phyloP scores from a whole-genome alignment of 2,797 vertebrate species.

The Sparus aurata region DNA sequence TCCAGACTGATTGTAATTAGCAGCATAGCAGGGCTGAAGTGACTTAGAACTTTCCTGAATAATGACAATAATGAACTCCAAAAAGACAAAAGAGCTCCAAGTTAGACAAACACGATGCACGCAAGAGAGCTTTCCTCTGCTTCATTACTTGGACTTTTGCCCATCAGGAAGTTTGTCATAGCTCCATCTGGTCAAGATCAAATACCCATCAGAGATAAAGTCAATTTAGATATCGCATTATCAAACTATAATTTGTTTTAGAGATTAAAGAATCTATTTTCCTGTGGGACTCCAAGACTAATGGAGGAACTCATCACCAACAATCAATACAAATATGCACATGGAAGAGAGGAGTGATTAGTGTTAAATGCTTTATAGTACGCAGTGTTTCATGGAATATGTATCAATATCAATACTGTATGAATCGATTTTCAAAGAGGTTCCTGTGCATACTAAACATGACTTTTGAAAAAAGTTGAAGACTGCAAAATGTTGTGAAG shows the following conservation, averaged over 20 bases:
- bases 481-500: background rate
- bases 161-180: constrained; percentile 11
- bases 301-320: constrained; percentile 37
- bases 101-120: background rate
- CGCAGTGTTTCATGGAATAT: background rate
- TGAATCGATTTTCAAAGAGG: background rate
- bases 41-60: constrained; percentile 8
- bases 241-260: constrained; percentile 50
- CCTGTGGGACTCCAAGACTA: constrained; percentile 34
- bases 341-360: background rate
- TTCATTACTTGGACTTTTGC: constrained; percentile 1
- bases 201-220: constrained; percentile 33
- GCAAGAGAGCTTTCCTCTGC: too few species aligned
- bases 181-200: constrained; percentile 39
- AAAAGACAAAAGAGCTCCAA: constrained; percentile 3
- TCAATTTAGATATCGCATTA: constrained; percentile 30
- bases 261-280: constrained; percentile 48
- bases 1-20: constrained; percentile 30
- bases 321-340: constrained; percentile 19
- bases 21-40: constrained; percentile 5
- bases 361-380: constrained; percentile 13
- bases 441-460: constrained; percentile 1
- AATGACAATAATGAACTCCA: constrained; percentile 10
- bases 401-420: background rate
- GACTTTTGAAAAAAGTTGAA: background rate